Evolutionary conservation across 2,888 invertebrate genomes (phyloP).

Genomic region (Nephrotoma guestfalica): DNA sequence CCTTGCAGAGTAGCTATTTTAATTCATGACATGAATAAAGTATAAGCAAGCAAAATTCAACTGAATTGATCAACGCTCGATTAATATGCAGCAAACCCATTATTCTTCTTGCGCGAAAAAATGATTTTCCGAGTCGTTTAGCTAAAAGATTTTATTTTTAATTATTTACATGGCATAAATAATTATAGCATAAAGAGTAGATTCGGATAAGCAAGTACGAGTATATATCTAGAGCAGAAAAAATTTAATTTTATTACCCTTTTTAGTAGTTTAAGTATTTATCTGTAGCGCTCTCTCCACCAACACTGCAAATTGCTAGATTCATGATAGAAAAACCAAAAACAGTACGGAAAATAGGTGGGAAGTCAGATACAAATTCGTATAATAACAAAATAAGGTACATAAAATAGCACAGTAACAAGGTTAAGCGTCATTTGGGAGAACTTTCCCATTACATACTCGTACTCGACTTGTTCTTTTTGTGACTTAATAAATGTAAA

Average conservation of each 20-base stretch:
- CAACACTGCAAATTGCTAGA: background rate
- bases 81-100: background rate
- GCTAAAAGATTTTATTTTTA: background rate
- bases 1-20: background rate
- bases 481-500: background rate
- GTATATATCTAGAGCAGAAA: background rate
- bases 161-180: background rate
- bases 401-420: background rate
- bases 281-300: background rate
- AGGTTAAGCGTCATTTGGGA: background rate
- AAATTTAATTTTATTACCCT: background rate
- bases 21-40: too few species aligned
- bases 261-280: background rate
- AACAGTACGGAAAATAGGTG: background rate
- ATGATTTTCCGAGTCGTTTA: background rate
- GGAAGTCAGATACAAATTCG: background rate
- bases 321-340: background rate
- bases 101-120: background rate
- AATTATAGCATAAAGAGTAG: background rate
- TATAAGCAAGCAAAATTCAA: too few species aligned
- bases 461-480: background rate
- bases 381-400: background rate
- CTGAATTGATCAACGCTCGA: too few species aligned
- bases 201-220: background rate
- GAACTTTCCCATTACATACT: background rate